Percentiles rank a stretch among this genome's conserved stretches.
These are phyloP conservation scores for Limnodromus scolopaceus DNA, from an alignment of 2,797 vertebrate species.

Conservation along the genomic window DNA sequence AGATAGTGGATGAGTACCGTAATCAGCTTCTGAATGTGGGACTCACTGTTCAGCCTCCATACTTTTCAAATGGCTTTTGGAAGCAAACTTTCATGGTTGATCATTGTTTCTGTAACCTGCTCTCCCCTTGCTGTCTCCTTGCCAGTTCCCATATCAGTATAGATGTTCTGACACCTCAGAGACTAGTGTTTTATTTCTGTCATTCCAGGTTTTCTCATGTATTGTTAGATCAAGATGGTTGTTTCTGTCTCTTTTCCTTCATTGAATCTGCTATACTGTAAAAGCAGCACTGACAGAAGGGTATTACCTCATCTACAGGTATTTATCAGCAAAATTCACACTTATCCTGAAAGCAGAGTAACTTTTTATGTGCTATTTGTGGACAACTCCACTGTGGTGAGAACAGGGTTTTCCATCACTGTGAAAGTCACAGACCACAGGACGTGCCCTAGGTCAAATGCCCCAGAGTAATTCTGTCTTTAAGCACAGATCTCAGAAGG, in stretches of 20 bases:
- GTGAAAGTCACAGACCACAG: neutral
- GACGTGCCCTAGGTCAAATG: neutral
- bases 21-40: neutral
- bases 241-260: neutral
- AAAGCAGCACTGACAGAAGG: neutral
- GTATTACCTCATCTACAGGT: neutral
- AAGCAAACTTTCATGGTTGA: neutral
- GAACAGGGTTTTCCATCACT: neutral
- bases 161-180: neutral
- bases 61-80: neutral
- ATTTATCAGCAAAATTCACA: neutral
- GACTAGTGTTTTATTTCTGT: slow-evolving; percentile 2
- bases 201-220: neutral
- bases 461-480: neutral
- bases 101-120: neutral
- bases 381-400: neutral
- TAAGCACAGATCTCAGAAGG: neutral
- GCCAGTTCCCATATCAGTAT: neutral
- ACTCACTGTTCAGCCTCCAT: neutral
- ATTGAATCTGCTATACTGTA: neutral
- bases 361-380: neutral
- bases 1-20: neutral
- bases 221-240: slow-evolving; percentile 6
- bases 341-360: neutral
- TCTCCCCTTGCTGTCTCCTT: neutral